Conservation (phyloP, 2,113 vertebrate genomes). For the Clupea harengus region DNA sequence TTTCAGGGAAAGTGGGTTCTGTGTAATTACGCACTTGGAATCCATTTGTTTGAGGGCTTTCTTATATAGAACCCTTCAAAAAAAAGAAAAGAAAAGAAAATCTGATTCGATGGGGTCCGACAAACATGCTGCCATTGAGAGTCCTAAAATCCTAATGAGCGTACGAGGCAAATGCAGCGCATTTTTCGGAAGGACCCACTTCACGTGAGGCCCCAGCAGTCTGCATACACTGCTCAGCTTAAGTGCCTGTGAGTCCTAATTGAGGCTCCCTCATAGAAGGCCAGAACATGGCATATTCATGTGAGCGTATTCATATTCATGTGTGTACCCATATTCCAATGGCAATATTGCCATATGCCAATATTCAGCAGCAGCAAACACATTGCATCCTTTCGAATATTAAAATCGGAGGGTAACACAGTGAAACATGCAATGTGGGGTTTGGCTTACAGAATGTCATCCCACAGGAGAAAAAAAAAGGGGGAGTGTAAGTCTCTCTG, state of each 20-base stretch:
- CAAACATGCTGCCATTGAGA: neutral
- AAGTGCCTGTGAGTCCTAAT: neutral
- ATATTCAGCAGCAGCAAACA: neutral
- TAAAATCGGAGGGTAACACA: neutral
- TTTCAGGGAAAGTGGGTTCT: neutral
- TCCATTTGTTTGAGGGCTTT: neutral
- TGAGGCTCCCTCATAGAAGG: too few species aligned
- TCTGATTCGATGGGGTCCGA: neutral
- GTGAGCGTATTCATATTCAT: too few species aligned
- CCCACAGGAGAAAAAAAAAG: conserved; percentile 25
- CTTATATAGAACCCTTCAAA: neutral
- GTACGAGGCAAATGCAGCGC: neutral
- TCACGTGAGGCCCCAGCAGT: neutral
- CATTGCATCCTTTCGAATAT: neutral
- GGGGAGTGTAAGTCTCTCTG: neutral
- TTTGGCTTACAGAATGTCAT: conserved; percentile 35
- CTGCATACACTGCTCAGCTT: neutral
- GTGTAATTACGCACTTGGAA: neutral
- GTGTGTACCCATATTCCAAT: too few species aligned
- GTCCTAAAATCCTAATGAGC: neutral
- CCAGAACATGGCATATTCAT: too few species aligned
- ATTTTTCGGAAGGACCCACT: neutral
- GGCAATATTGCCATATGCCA: neutral
- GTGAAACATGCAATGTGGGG: neutral
- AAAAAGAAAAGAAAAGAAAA: neutral